Base-by-base conservation (phyloP, 2,113 vertebrate genomes). In the Progne subis region DNA sequence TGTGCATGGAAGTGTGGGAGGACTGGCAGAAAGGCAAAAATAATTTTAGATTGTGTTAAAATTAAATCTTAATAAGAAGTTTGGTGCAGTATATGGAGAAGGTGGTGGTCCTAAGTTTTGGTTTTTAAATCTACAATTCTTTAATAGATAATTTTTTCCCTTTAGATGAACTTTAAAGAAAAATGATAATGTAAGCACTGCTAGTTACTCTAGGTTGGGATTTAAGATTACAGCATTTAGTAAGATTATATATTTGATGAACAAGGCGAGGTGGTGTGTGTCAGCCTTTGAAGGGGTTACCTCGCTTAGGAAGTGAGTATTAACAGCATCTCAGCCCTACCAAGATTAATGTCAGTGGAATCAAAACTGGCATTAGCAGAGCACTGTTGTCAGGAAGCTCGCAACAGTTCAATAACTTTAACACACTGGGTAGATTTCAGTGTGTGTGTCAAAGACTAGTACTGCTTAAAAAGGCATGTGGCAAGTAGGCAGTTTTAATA, bases 181-280 rank as follows among this genome's bases (percentile, higher is more conserved):
- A 95, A 96, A 97, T 92, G 95, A 95, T 97, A 97, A 97, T 97
- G 94, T 97, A 97, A 97, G 94, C 96, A 95, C 93, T 94, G 87
- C 89, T 95, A 96, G 97, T 96, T 96, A 97, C 94, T 95, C 82
- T 97, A 96, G 96, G 92, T 98, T 97, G 94, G 97, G 94, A 97
- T 98, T 97, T 95, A 96, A 97, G 97, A 98, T 98, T 97, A 98
- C 96, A 94, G 97, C 94, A 97, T 95, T 98, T 97, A 98, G 96
- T 95, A 97, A 97, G 97, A 96, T 97, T 97, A 97, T 94, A 95
- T 87, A 94, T 97, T 96, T 97, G 97, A 95, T 94, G 95, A 96
- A 96, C 97, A 96, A 91, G 94, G 88, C 78, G 88, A 97, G 96
- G 94, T 92, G 96, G 92, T 95, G 88, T 55, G 91, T 90, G 86